Conservation (phyloP, 1,140 invertebrate genomes). For the Drosophila chauvacae region DNA sequence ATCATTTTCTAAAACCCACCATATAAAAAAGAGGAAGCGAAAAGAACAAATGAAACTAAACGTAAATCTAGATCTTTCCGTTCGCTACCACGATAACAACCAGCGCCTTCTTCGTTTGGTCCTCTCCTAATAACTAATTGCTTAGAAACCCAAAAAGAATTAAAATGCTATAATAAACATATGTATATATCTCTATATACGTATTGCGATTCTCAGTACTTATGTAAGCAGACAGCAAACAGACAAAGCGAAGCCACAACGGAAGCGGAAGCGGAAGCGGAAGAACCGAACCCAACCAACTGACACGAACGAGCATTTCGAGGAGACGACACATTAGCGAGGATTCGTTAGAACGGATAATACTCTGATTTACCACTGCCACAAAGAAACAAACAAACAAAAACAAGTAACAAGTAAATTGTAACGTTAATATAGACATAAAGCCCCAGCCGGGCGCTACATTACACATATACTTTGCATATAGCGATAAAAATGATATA, state of each 20-base stretch:
- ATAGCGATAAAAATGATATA: conserved; percentile 27
- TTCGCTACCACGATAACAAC: conserved; percentile 18
- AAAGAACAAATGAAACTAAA: conserved; percentile 22
- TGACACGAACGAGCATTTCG: conserved; percentile 25
- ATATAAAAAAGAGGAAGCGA: conserved; percentile 34
- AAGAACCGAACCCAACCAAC: conserved; percentile 30
- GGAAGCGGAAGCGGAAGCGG: conserved; percentile 7
- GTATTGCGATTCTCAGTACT: conserved; percentile 32
- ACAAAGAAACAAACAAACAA: conserved; percentile 57
- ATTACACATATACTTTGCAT: conserved; percentile 47
- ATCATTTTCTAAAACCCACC: conserved; percentile 72
- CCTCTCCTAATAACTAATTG: conserved; percentile 36
- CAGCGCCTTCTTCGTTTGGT: conserved; percentile 16
- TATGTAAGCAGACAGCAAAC: conserved; percentile 18
- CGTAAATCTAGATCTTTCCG: conserved; percentile 18
- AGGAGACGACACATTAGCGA: conserved; percentile 20
- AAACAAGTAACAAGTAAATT: conserved; percentile 51
- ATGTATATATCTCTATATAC: conserved; percentile 44
- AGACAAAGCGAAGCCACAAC: conserved; percentile 12
- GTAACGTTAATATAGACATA: conserved; percentile 64
- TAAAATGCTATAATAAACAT: conserved; percentile 28
- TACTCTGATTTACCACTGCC: conserved; percentile 84
- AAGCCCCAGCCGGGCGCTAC: conserved; percentile 34
- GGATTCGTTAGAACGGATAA: conserved; percentile 57
- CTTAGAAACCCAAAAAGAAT: conserved; percentile 23